Base-by-base conservation (phyloP, 2,113 vertebrate genomes). In the Peromyscus maniculatus region DNA sequence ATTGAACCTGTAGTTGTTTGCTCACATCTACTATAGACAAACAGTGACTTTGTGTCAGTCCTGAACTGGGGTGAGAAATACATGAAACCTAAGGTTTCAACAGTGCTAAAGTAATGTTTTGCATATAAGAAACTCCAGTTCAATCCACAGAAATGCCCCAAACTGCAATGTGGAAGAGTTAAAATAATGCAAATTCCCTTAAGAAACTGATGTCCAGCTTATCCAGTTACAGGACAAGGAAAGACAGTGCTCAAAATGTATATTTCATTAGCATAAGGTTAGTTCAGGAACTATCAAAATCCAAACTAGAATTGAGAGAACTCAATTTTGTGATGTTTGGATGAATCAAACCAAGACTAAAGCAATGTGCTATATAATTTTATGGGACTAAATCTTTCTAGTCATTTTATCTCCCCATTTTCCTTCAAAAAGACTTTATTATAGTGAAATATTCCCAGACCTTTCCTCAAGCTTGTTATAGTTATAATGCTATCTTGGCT, bases 381-480 rank as follows among this genome's bases (percentile, higher is more conserved):
- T 62, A 84, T 9, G 79, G 57, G 22, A 88, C 84, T 95, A 89
- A 67, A 21, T 92, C 36, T 94, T 46, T 39, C 28, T 87, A 17
- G 28, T 64, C 43, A 52, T 89, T 87, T 74, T 52, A 90, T 80
- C 64, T 89, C 13, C n/a, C 84, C 55, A n/a, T 57, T 94, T 94
- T 80, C 16, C 69, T 83, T 84, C 28, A 75, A 78, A 91, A 21
- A 69, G 64, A 59, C 22, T 75, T 97, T 95, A 71, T 67, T 80
- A 92, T 0, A 5, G 87, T 96, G n/a, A 77, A 90, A 46, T 46
- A 59, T 77, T 92, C 59, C 95, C 80, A 49, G 43, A 52, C 43
- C 46, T 95, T 52, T 67, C 90, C 87, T 31, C 24, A 92, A 26
- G 9, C 28, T 94, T 93, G 28, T 94, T 94, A 95, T 26, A 66